Base-by-base conservation (phyloP, 2,797 vertebrate species). In the Aldrovandia affinis region DNA sequence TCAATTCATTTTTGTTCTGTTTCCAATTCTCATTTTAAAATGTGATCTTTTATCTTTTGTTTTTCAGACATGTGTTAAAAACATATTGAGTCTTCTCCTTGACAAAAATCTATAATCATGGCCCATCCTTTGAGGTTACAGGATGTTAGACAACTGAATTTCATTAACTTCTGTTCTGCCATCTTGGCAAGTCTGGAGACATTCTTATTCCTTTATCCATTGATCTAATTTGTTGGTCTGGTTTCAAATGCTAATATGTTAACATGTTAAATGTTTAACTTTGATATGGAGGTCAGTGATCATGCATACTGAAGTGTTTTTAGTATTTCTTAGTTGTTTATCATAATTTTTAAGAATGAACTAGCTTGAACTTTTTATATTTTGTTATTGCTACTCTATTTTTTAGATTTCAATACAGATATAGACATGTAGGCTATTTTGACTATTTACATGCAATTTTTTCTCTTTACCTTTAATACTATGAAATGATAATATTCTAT, bases 11-110 rank as follows among this genome's bases (percentile, higher is more conserved):
- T 63, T 63, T 70, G 33, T 20, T 33, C 12, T 68, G 8, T 70
- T 63, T 28, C 59, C 81, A 30, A 86, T 89, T 81, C 87, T 83
- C 88, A 86, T 83, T 84, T 68, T 86, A 15, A 59, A 78, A 52
- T 81, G 57, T 84, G 89, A 92, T 93, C 94, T 91, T 93, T 92
- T 92, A 90, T 87, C 42, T 84, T 89, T 89, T 89, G 89, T 92
- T 87, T 89, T 92, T 68, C 90, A 95, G 95, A 94, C 92, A 91
- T 89, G 92, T 95, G 93, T 94, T 92, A 93, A 95, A 95, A 94
- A 92, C 93, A 89, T 95, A 94, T 93, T 93, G 92, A 86, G 93
- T 96, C 92, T 94, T 90, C 93, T 95, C 94, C 92, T 94, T 90
- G 61, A 81, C 15, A 81, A 44, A 57, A 28, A 28, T 50, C 52